A percentile compares a stretch with the other conserved stretches of the same genome.
Evolutionary conservation across 1,140 invertebrate genomes (phyloP).

Genomic region (Fopius arisanus): DNA sequence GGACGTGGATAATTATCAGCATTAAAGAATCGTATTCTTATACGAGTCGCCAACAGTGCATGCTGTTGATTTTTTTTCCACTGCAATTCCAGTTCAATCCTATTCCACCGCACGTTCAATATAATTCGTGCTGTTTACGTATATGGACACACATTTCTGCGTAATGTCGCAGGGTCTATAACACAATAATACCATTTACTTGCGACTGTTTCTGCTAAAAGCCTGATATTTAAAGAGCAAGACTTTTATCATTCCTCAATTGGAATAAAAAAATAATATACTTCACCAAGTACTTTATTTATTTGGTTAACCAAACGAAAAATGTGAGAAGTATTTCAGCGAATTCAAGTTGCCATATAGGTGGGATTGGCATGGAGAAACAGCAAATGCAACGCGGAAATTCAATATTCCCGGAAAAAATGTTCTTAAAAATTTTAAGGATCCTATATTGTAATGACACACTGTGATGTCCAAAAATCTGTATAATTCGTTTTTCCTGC

Average conservation of each 20-base stretch:
- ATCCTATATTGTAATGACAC: too few relatives aligned
- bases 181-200: slow-evolving; percentile 1
- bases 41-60: background rate
- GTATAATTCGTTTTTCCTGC: too few relatives aligned
- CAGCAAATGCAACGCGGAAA: background rate
- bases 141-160: background rate
- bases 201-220: background rate
- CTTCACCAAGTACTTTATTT: background rate
- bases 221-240: background rate
- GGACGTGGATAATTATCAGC: background rate
- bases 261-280: background rate
- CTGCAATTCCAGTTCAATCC: background rate
- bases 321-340: background rate
- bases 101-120: background rate
- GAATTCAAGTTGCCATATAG: background rate
- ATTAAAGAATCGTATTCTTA: background rate
- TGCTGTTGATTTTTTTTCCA: background rate
- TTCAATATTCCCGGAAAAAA: too few relatives aligned
- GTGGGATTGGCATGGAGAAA: background rate
- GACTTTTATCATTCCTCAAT: background rate
- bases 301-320: background rate
- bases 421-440: too few relatives aligned
- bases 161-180: background rate
- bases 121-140: background rate
- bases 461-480: too few relatives aligned